These are phyloP conservation scores for Chaetura pelagica DNA, from an alignment of 2,113 vertebrate genomes.

Conservation along the genomic window DNA sequence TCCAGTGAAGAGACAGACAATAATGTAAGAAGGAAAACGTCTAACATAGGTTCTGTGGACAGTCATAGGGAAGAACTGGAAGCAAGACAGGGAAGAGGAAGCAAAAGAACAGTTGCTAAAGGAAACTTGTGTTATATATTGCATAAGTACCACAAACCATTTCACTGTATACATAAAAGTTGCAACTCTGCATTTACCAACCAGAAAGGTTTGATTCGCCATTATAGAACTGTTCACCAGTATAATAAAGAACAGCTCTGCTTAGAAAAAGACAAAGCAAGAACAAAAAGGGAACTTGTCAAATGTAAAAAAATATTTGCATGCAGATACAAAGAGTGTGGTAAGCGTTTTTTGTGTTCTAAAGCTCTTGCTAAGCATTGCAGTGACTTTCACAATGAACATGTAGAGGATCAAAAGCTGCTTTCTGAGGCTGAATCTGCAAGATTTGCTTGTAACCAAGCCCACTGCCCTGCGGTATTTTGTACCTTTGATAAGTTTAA, in stretches of 20 bases:
- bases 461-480: slow-evolving; percentile 87
- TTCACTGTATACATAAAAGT: slow-evolving; percentile 93
- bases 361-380: slow-evolving; percentile 84
- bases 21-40: slow-evolving; percentile 55
- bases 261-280: slow-evolving; percentile 87
- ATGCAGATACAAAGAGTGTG: slow-evolving; percentile 86
- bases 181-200: slow-evolving; percentile 91
- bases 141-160: slow-evolving; percentile 93
- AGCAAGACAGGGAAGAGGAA: slow-evolving; percentile 83
- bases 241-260: slow-evolving; percentile 93
- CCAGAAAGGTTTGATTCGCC: slow-evolving; percentile 90
- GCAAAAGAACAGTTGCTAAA: slow-evolving; percentile 89
- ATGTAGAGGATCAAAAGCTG: slow-evolving; percentile 74
- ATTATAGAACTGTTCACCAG: slow-evolving; percentile 90
- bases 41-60: slow-evolving; percentile 66
- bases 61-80: slow-evolving; percentile 77
- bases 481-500: slow-evolving; percentile 90
- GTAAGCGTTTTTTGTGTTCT: slow-evolving; percentile 81
- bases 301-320: slow-evolving; percentile 84
- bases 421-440: slow-evolving; percentile 77
- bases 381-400: slow-evolving; percentile 81
- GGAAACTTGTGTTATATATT: slow-evolving; percentile 92
- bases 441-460: slow-evolving; percentile 88
- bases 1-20: slow-evolving; percentile 78
- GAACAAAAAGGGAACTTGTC: slow-evolving; percentile 84